These are phyloP conservation scores for Elegia similella DNA, from an alignment of 2,888 invertebrate genomes.

Conservation along the genomic window DNA sequence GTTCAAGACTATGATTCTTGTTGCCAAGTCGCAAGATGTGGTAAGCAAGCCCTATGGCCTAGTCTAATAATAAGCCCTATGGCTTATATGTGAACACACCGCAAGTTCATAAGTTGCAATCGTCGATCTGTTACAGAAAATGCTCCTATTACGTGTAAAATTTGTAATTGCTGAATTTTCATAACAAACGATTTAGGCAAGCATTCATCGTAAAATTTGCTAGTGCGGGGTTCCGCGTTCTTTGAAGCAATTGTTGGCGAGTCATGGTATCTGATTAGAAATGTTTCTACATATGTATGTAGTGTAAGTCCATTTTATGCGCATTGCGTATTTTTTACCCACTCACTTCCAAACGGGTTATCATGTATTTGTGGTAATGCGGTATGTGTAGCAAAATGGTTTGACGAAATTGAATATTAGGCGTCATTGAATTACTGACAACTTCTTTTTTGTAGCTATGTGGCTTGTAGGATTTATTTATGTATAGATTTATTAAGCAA, in stretches of 20 bases:
- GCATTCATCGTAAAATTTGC: background rate
- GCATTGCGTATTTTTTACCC: background rate
- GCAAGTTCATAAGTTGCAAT: background rate
- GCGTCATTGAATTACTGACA: too few species aligned
- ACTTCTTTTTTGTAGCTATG: too few species aligned
- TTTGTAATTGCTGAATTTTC: constrained; percentile 7
- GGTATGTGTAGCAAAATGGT: too few species aligned
- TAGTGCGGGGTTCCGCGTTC: constrained; percentile 6
- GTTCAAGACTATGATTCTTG: background rate
- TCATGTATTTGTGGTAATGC: too few species aligned
- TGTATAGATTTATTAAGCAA: too few species aligned
- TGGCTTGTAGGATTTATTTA: too few species aligned
- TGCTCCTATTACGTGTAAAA: constrained; percentile 8
- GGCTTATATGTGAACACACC: too few species aligned
- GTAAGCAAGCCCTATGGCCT: too few species aligned
- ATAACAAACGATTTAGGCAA: constrained; percentile 5
- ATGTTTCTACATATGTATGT: background rate
- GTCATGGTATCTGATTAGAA: constrained; percentile 3
- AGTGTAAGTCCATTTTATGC: background rate
- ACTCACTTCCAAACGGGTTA: background rate
- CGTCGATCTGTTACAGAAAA: background rate
- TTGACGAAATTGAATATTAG: too few species aligned
- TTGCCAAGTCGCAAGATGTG: background rate
- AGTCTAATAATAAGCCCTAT: too few species aligned
- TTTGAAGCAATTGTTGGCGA: constrained; percentile 4